phyloP scores from a whole-genome alignment of 1,140 invertebrate genomes.

The Trichomalopsis sarcophagae region DNA sequence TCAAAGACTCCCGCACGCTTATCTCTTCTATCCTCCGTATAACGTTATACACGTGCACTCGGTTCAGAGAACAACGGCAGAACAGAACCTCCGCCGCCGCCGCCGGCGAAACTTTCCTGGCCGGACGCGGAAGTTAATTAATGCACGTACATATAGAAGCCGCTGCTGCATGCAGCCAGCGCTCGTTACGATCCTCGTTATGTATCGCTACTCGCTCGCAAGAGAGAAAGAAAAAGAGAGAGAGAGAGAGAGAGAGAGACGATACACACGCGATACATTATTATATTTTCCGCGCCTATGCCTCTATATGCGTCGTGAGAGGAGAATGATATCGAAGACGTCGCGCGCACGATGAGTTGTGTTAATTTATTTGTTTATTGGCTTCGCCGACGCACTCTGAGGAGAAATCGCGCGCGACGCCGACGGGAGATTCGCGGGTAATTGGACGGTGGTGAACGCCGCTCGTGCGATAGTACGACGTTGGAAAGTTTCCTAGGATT shows the following conservation, averaged over 20 bases:
- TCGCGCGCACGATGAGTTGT: constrained; percentile 25
- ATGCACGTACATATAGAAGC: constrained; percentile 12
- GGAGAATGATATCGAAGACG: not conserved
- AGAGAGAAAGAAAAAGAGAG: not conserved
- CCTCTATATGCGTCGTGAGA: too few relatives aligned
- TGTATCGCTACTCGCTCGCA: not conserved
- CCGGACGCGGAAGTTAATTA: constrained; percentile 49
- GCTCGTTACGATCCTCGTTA: constrained; percentile 36
- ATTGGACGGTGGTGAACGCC: constrained; percentile 16
- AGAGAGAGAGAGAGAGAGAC: not conserved
- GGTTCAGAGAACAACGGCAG: not conserved
- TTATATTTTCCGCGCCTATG: not conserved
- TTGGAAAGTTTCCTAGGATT: constrained; percentile 35
- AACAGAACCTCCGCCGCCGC: constrained; percentile 19
- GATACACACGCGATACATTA: not conserved
- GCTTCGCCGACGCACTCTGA: not conserved
- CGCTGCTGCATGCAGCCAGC: not conserved
- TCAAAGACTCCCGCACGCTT: not conserved
- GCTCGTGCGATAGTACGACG: constrained; percentile 1
- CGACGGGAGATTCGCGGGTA: not conserved
- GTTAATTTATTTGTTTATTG: constrained; percentile 32
- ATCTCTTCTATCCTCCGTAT: not conserved
- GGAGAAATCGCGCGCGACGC: constrained; percentile 33
- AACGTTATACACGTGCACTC: not conserved
- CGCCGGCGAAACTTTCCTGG: constrained; percentile 39